Evolutionary conservation across 2,888 invertebrate genomes (phyloP), one percentile per base, ranked within the genome.

Genomic region (Sympetrum striolatum): DNA sequence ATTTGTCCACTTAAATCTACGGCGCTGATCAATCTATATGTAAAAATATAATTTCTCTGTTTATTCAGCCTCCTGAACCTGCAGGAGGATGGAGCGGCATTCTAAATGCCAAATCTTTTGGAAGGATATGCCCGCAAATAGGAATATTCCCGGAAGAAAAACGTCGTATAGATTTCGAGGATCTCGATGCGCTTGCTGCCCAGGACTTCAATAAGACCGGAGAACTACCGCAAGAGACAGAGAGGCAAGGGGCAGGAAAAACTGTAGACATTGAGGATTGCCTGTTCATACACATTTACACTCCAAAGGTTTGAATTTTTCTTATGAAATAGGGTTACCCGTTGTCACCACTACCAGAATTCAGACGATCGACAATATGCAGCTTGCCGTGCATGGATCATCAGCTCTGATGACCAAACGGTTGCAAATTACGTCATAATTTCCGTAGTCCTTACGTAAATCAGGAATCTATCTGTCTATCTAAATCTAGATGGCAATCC

Each of bases 231-330:
- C 80, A 48, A 8, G 35, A 90, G 22, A 15, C 10, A 1, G 31
- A 80, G 18, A n/a, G 22, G 80, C 48, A 80, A 4, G 31, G 15
- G 15, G 22, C 8, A n/a, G 53, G 53, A 53, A 18, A 15, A 18
- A 15, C 10, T 14, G 35, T 2, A 14, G 81, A 90, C 64, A 5
- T 53, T 18, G 90, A 90, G 60, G 90, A 90, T 48, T 90, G 90
- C 80, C 81, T 90, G 35, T 90, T 90, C 60, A n/a, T 90, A 6
- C 80, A 90, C 35, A 81, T 90, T 14, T 90, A 81, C 12, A 90
- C 90, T 14, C 48, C 81, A 25, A 81, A 39, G 48, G 90, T 90
- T n/a, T 8, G 39, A 1, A 37, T 15, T 15, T 39, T 39, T 31
- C 8, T 14, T 31, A 15, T 5, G n/a, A n/a, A n/a, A n/a, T n/a